Conservation (phyloP, 2,113 vertebrate species). For the Gopherus evgoodei region DNA sequence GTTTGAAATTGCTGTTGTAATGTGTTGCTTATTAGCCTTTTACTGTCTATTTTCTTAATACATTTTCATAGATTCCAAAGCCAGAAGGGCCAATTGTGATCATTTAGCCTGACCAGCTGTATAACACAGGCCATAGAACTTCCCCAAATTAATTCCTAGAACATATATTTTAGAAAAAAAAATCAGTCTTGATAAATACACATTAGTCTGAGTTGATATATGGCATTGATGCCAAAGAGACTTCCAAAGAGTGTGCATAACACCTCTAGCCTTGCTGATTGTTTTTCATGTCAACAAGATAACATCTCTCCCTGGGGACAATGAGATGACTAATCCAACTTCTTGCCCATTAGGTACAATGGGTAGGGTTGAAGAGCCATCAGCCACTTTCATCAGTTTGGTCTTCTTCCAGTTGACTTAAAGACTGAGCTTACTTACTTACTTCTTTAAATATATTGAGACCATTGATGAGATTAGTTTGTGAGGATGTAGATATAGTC, state of each 20-base stretch:
- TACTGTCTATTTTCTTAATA: too few species aligned
- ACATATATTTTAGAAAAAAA: too few species aligned
- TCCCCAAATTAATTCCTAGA: too few species aligned
- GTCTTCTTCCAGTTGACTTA: neutral
- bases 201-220: neutral
- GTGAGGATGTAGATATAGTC: neutral
- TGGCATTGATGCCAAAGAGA: neutral
- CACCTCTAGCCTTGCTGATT: neutral
- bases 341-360: neutral
- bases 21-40: too few species aligned
- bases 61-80: too few species aligned
- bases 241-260: neutral
- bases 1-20: too few species aligned
- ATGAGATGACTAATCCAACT: neutral
- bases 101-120: too few species aligned
- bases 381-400: neutral
- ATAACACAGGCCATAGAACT: too few species aligned
- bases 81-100: too few species aligned
- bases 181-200: neutral
- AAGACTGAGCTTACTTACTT: neutral
- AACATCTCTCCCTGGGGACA: neutral
- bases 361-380: neutral
- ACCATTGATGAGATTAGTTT: neutral
- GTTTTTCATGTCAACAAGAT: neutral
- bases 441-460: neutral